phyloP scores from a whole-genome alignment of 2,113 vertebrate species.

The Nymphicus hollandicus region DNA sequence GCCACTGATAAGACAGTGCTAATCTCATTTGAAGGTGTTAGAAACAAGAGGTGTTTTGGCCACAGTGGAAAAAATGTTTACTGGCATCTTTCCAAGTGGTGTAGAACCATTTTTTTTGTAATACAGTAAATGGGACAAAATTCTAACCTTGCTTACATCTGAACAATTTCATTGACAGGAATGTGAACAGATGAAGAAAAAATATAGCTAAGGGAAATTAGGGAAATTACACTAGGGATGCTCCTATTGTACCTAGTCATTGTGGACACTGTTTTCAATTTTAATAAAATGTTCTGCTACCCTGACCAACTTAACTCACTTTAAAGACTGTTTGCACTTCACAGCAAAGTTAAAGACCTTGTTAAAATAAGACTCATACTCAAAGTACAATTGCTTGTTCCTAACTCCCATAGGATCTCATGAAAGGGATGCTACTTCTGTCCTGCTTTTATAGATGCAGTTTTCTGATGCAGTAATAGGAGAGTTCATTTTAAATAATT shows the following conservation, averaged over 20 bases:
- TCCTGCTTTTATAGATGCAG: background rate
- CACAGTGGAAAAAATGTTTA: slow-evolving; percentile 2
- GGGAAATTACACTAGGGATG: background rate
- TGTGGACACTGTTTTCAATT: background rate
- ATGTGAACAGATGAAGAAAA: background rate
- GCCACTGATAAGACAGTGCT: background rate
- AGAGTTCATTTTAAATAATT: slow-evolving; percentile 31
- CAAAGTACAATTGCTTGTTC: background rate
- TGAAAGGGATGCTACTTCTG: background rate
- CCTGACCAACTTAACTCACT: background rate
- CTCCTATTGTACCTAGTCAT: background rate
- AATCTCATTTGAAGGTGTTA: slow-evolving; percentile 3
- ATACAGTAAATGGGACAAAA: background rate
- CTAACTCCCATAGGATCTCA: background rate
- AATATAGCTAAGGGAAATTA: background rate
- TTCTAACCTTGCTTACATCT: background rate
- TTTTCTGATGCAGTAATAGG: slow-evolving; percentile 12
- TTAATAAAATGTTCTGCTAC: background rate
- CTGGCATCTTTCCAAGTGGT: background rate
- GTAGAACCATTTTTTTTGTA: slow-evolving; percentile 31
- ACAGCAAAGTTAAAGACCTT: background rate
- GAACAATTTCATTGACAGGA: background rate
- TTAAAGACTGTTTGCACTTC: background rate
- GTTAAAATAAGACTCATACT: background rate
- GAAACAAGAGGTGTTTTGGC: background rate